Conservation (phyloP, 2,113 vertebrate genomes). For the Telmatochromis sp. region DNA sequence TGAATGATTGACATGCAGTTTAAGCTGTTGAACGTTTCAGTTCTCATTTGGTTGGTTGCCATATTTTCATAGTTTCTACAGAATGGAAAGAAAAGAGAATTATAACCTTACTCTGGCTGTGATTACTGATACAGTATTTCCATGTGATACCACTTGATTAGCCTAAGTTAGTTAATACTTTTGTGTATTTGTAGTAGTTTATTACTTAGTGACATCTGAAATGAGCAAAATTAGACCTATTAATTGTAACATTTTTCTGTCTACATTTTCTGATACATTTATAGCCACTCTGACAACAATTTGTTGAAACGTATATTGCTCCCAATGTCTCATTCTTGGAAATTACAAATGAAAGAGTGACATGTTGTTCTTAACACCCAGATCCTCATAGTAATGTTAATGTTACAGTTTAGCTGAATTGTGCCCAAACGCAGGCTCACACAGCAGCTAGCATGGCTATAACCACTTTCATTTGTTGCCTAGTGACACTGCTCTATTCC, state of each 20-base stretch:
- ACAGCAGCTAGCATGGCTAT: background rate
- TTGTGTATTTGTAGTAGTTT: background rate
- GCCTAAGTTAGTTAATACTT: background rate
- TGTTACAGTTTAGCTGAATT: background rate
- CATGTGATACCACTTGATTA: background rate
- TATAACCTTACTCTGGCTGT: background rate
- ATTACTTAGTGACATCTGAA: background rate
- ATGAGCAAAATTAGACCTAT: background rate
- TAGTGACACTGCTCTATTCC: background rate
- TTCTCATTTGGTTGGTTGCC: background rate
- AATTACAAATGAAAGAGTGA: background rate
- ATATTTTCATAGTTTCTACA: background rate
- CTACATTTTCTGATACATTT: rapidly evolving
- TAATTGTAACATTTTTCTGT: background rate
- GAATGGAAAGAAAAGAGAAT: background rate
- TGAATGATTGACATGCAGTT: background rate
- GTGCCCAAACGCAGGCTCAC: background rate
- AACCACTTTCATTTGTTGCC: background rate
- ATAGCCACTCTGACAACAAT: background rate
- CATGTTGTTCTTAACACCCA: too few relatives aligned
- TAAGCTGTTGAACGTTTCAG: background rate
- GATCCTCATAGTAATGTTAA: background rate
- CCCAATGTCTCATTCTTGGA: background rate
- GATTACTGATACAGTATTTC: background rate
- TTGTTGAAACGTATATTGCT: background rate